Base-by-base conservation (phyloP, 2,113 vertebrate genomes). In the Anser brachyrhynchus region DNA sequence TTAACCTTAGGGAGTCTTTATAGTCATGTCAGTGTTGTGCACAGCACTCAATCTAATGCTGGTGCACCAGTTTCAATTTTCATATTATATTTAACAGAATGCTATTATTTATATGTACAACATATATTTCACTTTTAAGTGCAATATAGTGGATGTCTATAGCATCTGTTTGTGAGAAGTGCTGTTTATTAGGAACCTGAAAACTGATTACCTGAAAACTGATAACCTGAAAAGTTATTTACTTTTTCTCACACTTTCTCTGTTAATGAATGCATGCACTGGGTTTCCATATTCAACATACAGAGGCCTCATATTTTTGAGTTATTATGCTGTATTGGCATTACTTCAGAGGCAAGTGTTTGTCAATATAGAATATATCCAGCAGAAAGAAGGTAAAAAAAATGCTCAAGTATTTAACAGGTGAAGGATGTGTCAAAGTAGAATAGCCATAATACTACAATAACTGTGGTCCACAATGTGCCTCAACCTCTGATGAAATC, bases 1-100 rank as follows among this genome's bases (percentile, higher is more conserved):
- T 98, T 98, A 98, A 97, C 98, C 97, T 98, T 97, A 97, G 98
- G 98, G 97, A 98, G 97, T 87, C 97, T 98, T 98, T 98, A 95
- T 95, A 97, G 95, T 97, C 95, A 89, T 96, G 96, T 97, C 97
- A 96, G 86, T 96, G 89, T 97, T 97, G 96, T 97, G 93, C 96
- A 96, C 57, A 91, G 97, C 93, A 95, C 96, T 98, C 97, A 97
- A 83, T 94, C 97, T 97, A 91, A 91, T 83, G 79, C 92, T 96
- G 95, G 95, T 92, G 93, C 82, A 96, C 79, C 76, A 89, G 87
- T 81, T 41, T 97, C 92, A 97, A 94, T 98, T 98, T 97, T 97
- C 71, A 78, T 95, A 91, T 87, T 96, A 89, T 31, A 31, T 93
- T 97, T 96, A 96, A 64, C 73, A 92, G 70, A 96, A 94, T 81